Percentiles rank a stretch among this genome's conserved stretches.
phyloP scores from a whole-genome alignment of 2,797 vertebrate genomes.

The Sciaenops ocellatus region DNA sequence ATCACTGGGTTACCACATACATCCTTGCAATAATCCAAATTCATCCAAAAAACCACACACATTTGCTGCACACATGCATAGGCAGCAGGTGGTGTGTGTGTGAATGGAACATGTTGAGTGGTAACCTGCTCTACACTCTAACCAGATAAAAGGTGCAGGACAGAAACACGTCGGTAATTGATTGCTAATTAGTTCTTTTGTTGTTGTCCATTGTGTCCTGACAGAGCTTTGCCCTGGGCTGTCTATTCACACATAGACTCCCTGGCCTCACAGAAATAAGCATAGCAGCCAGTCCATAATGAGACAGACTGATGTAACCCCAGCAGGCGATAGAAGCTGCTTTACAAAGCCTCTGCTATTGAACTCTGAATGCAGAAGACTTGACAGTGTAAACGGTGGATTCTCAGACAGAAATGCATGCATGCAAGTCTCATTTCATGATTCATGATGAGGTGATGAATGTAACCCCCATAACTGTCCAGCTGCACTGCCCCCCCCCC shows the following conservation, averaged over 20 bases:
- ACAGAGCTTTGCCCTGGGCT: conserved; percentile 77
- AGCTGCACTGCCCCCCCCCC: not conserved
- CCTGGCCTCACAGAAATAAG: conserved; percentile 44
- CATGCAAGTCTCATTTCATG: conserved; percentile 10
- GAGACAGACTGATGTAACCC: conserved; percentile 52
- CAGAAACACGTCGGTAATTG: conserved; percentile 92
- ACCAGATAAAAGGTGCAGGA: conserved; percentile 88
- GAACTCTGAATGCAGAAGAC: not conserved
- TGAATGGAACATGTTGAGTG: conserved; percentile 83
- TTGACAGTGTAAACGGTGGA: not conserved
- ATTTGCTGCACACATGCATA: conserved; percentile 25
- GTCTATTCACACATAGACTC: conserved; percentile 69
- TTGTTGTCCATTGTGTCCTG: conserved; percentile 78
- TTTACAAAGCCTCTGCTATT: conserved; percentile 3
- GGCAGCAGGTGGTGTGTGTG: conserved; percentile 81
- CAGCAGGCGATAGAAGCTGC: conserved; percentile 19
- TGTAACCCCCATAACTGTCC: not conserved
- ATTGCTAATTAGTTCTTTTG: conserved; percentile 91
- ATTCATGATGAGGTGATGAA: conserved; percentile 19
- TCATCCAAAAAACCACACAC: conserved; percentile 33
- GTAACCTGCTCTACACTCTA: conserved; percentile 86
- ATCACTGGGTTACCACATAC: conserved; percentile 84
- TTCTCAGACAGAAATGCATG: conserved; percentile 6
- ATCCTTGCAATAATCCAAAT: conserved; percentile 56
- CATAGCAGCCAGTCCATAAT: conserved; percentile 53